Conservation (phyloP, 2,888 invertebrate species). For the Glyphotaelius pellucidus region DNA sequence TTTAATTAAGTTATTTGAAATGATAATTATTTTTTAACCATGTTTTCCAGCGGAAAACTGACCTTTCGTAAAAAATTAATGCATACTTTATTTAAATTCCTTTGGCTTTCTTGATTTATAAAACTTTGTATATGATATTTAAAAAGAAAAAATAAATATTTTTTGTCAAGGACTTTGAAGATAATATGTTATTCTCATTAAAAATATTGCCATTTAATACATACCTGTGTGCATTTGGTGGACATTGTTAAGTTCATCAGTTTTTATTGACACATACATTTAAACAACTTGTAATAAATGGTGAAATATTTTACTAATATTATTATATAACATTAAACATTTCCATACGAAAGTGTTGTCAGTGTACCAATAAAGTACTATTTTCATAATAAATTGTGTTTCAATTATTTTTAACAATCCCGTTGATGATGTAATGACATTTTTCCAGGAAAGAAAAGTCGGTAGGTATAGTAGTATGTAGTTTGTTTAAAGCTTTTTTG, state of each 20-base stretch:
- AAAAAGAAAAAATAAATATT: neutral
- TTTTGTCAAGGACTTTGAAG: neutral
- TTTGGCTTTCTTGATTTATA: neutral
- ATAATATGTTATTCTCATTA: neutral
- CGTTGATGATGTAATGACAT: no score
- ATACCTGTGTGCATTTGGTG: neutral
- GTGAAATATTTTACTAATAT: slow-evolving; percentile 37
- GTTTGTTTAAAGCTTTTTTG: no score
- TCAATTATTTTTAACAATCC: no score
- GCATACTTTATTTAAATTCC: neutral
- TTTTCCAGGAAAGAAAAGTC: no score
- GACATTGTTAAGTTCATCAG: neutral
- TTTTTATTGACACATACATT: neutral
- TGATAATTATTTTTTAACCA: neutral
- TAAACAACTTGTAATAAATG: slow-evolving; percentile 24
- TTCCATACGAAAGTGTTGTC: slow-evolving; percentile 66
- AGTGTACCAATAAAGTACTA: slow-evolving; percentile 66
- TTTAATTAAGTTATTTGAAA: neutral
- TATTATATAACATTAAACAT: slow-evolving; percentile 50
- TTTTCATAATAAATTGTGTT: slow-evolving; percentile 50
- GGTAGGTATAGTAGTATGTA: no score
- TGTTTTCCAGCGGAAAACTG: neutral
- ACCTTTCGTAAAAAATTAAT: neutral
- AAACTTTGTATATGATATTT: neutral
- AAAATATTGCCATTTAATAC: neutral